These are phyloP conservation scores for Leptobrachium leishanense DNA, from an alignment of 2,113 vertebrate genomes.

Conservation along the genomic window DNA sequence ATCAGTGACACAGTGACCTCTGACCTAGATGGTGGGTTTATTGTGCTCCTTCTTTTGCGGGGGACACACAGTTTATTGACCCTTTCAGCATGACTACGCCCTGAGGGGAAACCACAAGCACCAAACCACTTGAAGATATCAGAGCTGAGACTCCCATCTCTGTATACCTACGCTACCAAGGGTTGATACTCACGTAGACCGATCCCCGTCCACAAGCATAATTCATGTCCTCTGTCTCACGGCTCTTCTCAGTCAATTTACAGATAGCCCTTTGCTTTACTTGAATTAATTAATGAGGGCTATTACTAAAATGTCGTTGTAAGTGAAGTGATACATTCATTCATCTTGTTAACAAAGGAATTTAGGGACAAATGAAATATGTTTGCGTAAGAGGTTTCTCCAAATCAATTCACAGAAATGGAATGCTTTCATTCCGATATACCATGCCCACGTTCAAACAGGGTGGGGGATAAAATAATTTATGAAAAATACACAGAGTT, in stretches of 20 bases:
- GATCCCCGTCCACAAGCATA: neutral
- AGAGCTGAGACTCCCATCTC: conserved; percentile 10
- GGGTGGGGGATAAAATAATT: too few relatives aligned
- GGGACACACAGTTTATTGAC: conserved; percentile 71
- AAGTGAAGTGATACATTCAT: neutral
- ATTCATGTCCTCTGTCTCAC: neutral
- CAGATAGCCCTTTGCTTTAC: neutral
- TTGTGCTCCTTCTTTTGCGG: conserved; percentile 70
- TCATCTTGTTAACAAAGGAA: neutral
- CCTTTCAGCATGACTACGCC: conserved; percentile 73
- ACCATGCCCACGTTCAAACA: too few relatives aligned
- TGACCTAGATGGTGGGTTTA: conserved; percentile 74
- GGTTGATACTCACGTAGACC: neutral
- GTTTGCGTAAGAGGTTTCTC: too few relatives aligned
- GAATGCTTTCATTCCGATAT: too few relatives aligned
- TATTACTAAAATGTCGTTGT: neutral
- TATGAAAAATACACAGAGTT: too few relatives aligned
- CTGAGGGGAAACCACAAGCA: conserved; percentile 65
- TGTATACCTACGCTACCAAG: conserved; percentile 41
- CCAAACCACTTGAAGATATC: conserved; percentile 52
- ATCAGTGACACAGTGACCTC: conserved; percentile 73
- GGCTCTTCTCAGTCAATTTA: neutral
- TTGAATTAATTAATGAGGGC: neutral
- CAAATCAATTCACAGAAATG: too few relatives aligned
- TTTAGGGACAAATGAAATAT: neutral